A percentile compares a stretch with the other conserved stretches of the same genome.
Evolutionary conservation across 1,140 invertebrate species (phyloP).

Genomic region (Anthonomus grandis): DNA sequence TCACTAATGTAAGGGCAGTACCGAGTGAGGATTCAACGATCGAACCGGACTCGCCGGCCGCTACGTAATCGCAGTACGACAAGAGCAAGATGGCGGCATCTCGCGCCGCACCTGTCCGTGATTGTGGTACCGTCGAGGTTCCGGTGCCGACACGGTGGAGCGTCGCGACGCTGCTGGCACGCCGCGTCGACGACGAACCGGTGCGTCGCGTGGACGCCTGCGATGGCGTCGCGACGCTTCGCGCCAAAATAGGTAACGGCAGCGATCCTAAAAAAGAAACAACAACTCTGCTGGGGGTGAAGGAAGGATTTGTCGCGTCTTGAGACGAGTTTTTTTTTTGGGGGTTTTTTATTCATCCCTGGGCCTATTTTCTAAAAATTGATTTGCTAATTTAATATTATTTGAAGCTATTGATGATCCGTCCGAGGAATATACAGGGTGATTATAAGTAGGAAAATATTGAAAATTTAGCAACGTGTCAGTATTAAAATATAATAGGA

Average conservation of each 20-base stretch:
- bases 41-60: neutral
- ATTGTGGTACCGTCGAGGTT: slow-evolving; percentile 63
- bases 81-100: slow-evolving; percentile 87
- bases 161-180: slow-evolving; percentile 56
- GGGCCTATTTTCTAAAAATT: too few species aligned
- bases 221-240: slow-evolving; percentile 58
- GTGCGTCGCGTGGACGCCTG: slow-evolving; percentile 67
- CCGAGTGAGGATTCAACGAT: neutral
- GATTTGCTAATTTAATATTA: too few species aligned
- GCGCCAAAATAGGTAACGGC: slow-evolving; percentile 43
- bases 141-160: slow-evolving; percentile 45
- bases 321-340: too few species aligned
- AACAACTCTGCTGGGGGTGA: neutral
- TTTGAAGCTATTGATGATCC: too few species aligned
- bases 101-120: slow-evolving; percentile 83
- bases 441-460: too few species aligned
- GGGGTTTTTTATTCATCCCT: too few species aligned
- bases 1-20: too few species aligned
- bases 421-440: too few species aligned
- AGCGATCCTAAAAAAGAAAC: slow-evolving; percentile 44
- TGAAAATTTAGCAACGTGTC: too few species aligned
- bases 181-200: slow-evolving; percentile 53
- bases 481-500: too few species aligned
- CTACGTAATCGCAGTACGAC: slow-evolving; percentile 59
- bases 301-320: neutral